phyloP scores from a whole-genome alignment of 2,113 vertebrate genomes.

The Erythrolamprus reginae region DNA sequence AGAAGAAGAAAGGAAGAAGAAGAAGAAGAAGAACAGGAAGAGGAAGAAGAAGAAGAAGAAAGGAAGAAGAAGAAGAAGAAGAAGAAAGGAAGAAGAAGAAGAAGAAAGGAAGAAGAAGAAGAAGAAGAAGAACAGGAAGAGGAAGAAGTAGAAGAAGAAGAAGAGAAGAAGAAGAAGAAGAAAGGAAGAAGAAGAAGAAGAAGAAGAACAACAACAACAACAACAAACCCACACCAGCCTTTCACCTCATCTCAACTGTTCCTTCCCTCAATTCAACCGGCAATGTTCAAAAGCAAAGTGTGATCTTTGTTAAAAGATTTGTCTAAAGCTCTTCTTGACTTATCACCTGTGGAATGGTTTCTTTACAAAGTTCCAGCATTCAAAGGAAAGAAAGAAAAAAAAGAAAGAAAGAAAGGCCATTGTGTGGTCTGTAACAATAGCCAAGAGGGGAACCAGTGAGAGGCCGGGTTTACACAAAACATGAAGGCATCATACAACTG shows the following conservation, averaged over 20 bases:
- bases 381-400: too few relatives aligned
- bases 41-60: too few relatives aligned
- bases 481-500: slow-evolving; percentile 66
- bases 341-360: slow-evolving; percentile 71
- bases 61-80: too few relatives aligned
- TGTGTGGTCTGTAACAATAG: slow-evolving; percentile 70
- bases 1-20: too few relatives aligned
- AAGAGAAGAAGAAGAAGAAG: too few relatives aligned
- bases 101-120: too few relatives aligned
- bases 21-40: too few relatives aligned
- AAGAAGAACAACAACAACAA: too few relatives aligned
- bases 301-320: slow-evolving; percentile 72
- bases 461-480: slow-evolving; percentile 58
- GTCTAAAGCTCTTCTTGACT: slow-evolving; percentile 69
- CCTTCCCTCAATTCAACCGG: slow-evolving; percentile 69
- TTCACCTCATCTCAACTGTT: slow-evolving; percentile 73
- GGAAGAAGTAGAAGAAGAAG: too few relatives aligned
- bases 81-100: too few relatives aligned
- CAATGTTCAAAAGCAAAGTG: slow-evolving; percentile 56
- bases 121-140: too few relatives aligned
- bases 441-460: slow-evolving; percentile 65
- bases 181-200: slow-evolving; percentile 13
- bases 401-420: slow-evolving; percentile 63
- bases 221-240: slow-evolving; percentile 36
- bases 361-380: slow-evolving; percentile 69